phyloP scores from a whole-genome alignment of 2,113 vertebrate species.

The Cyanoramphus novaezelandiae region DNA sequence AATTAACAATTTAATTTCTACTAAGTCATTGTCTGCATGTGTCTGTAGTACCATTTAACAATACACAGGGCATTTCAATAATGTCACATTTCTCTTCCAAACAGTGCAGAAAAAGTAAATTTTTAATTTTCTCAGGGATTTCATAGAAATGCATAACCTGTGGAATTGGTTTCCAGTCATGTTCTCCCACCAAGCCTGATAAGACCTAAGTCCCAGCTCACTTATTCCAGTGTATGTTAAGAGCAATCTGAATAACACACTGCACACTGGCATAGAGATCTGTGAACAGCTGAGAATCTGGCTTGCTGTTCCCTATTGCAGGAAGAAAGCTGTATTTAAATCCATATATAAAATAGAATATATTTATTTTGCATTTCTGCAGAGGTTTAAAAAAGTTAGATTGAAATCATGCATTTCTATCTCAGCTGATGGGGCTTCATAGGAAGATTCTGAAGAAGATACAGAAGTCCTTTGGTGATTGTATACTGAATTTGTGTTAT shows the following conservation, averaged over 20 bases:
- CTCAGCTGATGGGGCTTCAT: neutral
- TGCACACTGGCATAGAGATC: neutral
- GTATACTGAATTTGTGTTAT: neutral
- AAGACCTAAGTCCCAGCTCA: neutral
- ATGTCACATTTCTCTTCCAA: neutral
- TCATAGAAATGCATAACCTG: neutral
- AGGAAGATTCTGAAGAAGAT: neutral
- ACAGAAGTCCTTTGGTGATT: neutral
- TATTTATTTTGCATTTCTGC: neutral
- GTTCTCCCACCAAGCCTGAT: neutral
- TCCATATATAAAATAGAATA: neutral
- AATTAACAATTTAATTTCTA: neutral
- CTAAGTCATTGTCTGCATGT: neutral
- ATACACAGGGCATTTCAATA: neutral
- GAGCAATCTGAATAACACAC: neutral
- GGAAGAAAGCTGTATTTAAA: slow-evolving; percentile 5
- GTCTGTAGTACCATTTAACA: neutral
- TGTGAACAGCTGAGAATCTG: slow-evolving; percentile 14
- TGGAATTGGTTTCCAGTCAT: neutral
- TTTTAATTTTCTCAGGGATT: neutral
- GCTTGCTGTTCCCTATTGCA: neutral
- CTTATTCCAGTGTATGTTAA: neutral
- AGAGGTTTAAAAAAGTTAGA: neutral
- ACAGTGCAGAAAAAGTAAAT: neutral
- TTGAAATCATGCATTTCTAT: neutral